Conservation (phyloP, 2,888 invertebrate species). For the Podabrus alpinus region DNA sequence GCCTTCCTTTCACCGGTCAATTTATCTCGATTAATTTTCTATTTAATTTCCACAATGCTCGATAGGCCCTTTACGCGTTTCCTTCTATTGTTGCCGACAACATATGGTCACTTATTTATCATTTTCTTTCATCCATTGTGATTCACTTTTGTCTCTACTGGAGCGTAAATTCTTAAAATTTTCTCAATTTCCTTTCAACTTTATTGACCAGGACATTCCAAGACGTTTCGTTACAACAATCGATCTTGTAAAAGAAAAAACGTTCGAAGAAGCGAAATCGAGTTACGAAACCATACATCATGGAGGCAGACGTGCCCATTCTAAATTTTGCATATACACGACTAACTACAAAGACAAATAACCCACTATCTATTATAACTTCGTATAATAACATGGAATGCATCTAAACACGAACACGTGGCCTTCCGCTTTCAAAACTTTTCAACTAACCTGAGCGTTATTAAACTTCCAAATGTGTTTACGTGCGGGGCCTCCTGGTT, state of each 20-base stretch:
- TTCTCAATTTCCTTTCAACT: not conserved
- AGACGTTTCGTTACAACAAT: not conserved
- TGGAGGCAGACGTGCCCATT: not conserved
- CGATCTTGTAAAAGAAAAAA: not conserved
- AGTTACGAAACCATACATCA: not conserved
- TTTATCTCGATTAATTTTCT: not conserved
- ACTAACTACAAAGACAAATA: not conserved
- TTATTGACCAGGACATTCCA: not conserved
- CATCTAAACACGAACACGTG: slow-evolving; percentile 1
- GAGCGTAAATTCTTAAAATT: slow-evolving; percentile 8
- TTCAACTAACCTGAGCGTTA: not conserved
- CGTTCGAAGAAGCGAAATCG: not conserved
- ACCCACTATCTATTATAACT: not conserved
- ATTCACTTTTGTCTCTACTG: not conserved
- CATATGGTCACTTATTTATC: slow-evolving; percentile 1
- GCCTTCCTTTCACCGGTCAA: not conserved
- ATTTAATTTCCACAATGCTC: not conserved
- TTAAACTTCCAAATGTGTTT: slow-evolving; percentile 1
- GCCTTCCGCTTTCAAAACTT: not conserved
- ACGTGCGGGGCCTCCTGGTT: not conserved
- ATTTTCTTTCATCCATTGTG: not conserved
- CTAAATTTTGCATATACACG: not conserved
- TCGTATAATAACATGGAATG: not conserved
- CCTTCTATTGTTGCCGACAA: not conserved
- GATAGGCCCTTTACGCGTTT: not conserved